These are phyloP conservation scores for Brachyistius frenatus DNA, from an alignment of 2,113 vertebrate genomes.

Conservation along the genomic window DNA sequence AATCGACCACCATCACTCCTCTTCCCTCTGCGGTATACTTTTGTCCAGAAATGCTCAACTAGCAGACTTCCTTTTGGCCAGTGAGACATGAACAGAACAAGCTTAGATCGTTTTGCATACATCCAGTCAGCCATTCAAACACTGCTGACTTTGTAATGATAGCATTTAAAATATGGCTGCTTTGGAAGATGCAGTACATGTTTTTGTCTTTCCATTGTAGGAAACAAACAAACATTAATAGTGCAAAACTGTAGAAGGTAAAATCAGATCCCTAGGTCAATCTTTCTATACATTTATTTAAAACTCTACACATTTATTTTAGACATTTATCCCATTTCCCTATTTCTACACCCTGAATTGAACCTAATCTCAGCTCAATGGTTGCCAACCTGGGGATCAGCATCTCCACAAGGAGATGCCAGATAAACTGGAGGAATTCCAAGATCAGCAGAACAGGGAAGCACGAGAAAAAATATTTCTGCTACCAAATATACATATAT, in stretches of 20 bases:
- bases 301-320: too few species aligned
- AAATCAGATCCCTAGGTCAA: not conserved
- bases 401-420: too few species aligned
- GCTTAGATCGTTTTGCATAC: conserved; percentile 11
- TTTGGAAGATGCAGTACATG: not conserved
- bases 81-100: conserved; percentile 28
- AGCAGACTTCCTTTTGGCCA: conserved; percentile 44
- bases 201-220: too few species aligned
- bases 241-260: too few species aligned
- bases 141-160: conserved; percentile 8
- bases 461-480: too few species aligned
- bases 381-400: too few species aligned
- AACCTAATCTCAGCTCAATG: not conserved
- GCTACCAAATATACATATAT: too few species aligned
- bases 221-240: too few species aligned
- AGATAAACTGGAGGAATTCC: too few species aligned
- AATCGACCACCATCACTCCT: conserved; percentile 18
- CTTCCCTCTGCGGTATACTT: conserved; percentile 13
- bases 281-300: not conserved
- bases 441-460: too few species aligned
- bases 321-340: not conserved
- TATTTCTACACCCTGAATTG: not conserved
- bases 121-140: not conserved
- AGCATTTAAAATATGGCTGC: not conserved
- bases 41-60: conserved; percentile 29